Percentiles rank a stretch among this genome's conserved stretches.
Conservation (phyloP, 2,797 vertebrate genomes). For the Orestias chungarensis region DNA sequence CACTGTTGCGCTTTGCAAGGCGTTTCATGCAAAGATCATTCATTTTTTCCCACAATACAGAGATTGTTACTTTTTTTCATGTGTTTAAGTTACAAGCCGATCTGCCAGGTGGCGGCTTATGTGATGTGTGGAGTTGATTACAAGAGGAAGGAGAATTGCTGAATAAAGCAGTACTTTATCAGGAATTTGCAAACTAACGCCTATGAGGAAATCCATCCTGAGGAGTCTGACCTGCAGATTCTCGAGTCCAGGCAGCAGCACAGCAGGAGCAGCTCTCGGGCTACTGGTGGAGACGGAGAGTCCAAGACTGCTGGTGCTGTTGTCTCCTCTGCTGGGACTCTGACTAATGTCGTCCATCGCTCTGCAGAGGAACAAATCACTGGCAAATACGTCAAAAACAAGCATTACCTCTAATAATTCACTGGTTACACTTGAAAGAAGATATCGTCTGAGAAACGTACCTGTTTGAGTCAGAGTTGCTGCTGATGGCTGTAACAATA, state of each 20-base stretch:
- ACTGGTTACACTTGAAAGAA: no score
- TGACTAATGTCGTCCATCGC: conserved; percentile 86
- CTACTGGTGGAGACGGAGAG: conserved; percentile 77
- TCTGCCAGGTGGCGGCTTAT: no score
- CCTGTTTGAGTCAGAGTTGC: conserved; percentile 88
- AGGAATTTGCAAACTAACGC: background rate
- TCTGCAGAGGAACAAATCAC: conserved; percentile 69
- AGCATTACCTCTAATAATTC: background rate
- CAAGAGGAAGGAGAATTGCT: no score
- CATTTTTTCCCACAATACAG: no score
- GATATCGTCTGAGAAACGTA: conserved; percentile 44
- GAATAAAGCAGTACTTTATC: no score
- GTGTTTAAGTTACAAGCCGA: no score
- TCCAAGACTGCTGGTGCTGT: conserved; percentile 68
- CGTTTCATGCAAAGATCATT: no score
- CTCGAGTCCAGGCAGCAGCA: conserved; percentile 89
- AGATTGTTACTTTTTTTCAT: no score
- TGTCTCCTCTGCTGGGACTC: conserved; percentile 84
- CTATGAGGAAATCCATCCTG: background rate
- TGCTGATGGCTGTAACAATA: conserved; percentile 89
- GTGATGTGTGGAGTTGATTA: no score
- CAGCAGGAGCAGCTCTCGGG: conserved; percentile 82
- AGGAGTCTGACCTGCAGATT: conserved; percentile 80
- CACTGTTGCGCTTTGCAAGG: no score
- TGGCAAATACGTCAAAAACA: background rate